Evolutionary conservation across 2,113 vertebrate genomes (phyloP), one percentile per base, ranked within the genome.

Genomic region (Cyphotilapia sp.): DNA sequence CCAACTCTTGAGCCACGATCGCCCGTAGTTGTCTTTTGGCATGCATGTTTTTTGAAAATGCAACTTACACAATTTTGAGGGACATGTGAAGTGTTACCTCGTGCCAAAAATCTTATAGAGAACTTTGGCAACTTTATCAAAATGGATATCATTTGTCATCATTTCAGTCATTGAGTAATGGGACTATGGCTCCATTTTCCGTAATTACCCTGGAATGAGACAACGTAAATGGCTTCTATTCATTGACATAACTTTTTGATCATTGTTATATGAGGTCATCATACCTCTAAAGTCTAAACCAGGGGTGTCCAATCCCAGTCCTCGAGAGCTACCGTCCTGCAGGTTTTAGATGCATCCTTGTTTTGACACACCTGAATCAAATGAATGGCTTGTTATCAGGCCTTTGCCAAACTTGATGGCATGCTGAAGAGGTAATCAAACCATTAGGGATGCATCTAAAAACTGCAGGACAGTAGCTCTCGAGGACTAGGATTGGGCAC

Each of bases 1-100:
- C 7, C 2, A 33, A 33, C 31, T 33, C 31, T 33, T 33, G 31
- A 33, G 31, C 31, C 7, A 33, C 31, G 31, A 33, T 33, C 7
- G 2, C 31, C 31, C 1, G 31, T 92, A 95, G 95, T 95, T 92
- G 89, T 38, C 57, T 92, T 95, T 94, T 63, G 83, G 82, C 83
- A 88, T 90, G 85, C 61, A 86, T 69, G 35, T 80, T 31, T 80
- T 49, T 83, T 78, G 17, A 83, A 47, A 38, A 54, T 81, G 78
- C 27, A 22, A n/a, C 59, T 85, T 12, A 22, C 69, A 45, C 11
- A 59, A 42, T 81, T 61, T 61, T 31, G 29, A 81, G 24, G 13
- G 22, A 54, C 11, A 4, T 74, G 22, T 71, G 47, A 63, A 54
- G 17, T 81, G 14, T 38, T 85, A 49, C 63, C 35, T 56, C 17